Base-by-base conservation (phyloP, 64 coral and sea anemone species). In the Montipora cactus region DNA sequence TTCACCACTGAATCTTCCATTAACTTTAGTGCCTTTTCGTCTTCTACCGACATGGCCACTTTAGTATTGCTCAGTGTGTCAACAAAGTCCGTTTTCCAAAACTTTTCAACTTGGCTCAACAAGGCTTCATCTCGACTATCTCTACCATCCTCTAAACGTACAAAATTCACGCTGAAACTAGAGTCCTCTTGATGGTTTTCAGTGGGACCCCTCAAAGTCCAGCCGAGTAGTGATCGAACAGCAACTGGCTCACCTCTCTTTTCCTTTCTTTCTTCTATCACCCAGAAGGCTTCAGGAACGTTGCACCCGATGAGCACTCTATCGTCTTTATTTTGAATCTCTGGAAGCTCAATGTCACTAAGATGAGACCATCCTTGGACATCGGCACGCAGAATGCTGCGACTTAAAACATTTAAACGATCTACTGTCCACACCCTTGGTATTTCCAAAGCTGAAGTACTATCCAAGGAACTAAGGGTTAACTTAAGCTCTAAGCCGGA, bases 251-350 rank as follows among this genome's bases (percentile, higher is more conserved):
- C 75, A 49, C 73, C 80, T 16, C 23, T 14, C 9, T 47, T 20
- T 13, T 89, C 84, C 74, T 47, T 21, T 11, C 81, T 64, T 49
- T 95, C 62, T 47, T 92, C 89, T 2, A 79, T 57, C 44, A 88
- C 84, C 94, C 94, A 95, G 47, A 88, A 75, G 4, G 89, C 89
- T 92, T 95, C 89, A 23, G 94, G 89, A 19, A 81, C 75, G 51
- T 92, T 89, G 49, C 89, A 80, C 16, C 89, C 94, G 12, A 95
- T 95, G 16, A 95, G 74, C 15, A 95, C 78, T 7, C 67, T 79
- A 3, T 88, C 89, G 11, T 91, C 50, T 25, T 91, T 69, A 37
- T 68, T 28, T 28, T 68, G 47, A 16, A 74, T 25, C 18, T 68
- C 37, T 10, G 79, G 70, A 71, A 95, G 84, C 14, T 70, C 68